Conservation (phyloP, 2,888 invertebrate species). For the Nomada ruficornis region DNA sequence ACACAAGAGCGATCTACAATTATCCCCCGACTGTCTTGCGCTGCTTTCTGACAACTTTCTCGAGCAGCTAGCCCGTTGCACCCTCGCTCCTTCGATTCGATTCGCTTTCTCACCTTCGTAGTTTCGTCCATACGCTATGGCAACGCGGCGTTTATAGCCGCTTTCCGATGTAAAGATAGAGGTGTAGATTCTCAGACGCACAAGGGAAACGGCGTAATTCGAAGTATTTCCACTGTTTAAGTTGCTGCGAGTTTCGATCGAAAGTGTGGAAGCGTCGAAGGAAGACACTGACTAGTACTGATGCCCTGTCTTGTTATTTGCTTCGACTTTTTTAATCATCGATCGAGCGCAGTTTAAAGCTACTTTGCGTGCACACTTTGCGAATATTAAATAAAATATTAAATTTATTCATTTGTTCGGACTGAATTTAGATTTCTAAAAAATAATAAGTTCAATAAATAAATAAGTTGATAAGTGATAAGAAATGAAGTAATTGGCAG, state of each 20-base stretch:
- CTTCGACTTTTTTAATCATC: background rate
- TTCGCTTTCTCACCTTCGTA: conserved; percentile 17
- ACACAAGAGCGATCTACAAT: conserved; percentile 52
- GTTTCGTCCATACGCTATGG: conserved; percentile 8
- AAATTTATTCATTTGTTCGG: no score
- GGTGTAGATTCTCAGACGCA: conserved; percentile 10
- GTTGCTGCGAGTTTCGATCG: conserved; percentile 18
- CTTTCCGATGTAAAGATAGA: background rate
- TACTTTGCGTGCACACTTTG: no score
- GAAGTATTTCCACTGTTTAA: background rate
- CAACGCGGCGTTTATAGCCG: conserved; percentile 9
- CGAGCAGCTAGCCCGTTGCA: conserved; percentile 46
- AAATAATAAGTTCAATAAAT: no score
- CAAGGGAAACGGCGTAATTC: background rate
- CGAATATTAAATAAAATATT: no score
- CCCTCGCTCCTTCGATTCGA: conserved; percentile 59
- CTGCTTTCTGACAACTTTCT: conserved; percentile 39
- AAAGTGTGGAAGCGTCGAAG: background rate
- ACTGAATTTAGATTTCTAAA: no score
- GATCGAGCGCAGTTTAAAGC: no score
- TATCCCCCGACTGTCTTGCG: conserved; percentile 27
- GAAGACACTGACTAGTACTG: no score
- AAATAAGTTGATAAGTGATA: no score
- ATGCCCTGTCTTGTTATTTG: background rate
- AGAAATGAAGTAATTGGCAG: no score